phyloP scores from a whole-genome alignment of 2,888 invertebrate species.

The Fragum fragum region DNA sequence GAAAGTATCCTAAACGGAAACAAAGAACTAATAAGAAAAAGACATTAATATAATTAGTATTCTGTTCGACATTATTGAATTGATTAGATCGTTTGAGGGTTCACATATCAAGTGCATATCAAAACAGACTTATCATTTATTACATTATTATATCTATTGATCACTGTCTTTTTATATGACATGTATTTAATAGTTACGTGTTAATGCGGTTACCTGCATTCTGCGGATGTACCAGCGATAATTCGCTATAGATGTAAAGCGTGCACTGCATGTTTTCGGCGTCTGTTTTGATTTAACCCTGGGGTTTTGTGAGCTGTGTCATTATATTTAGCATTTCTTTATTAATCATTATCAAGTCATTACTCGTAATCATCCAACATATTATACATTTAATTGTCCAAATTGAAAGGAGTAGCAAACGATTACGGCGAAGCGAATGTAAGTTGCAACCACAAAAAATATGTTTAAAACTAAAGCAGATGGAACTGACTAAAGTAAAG shows the following conservation, averaged over 20 bases:
- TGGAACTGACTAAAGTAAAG: too few relatives aligned
- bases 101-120: not conserved
- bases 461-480: too few relatives aligned
- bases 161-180: not conserved
- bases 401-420: too few relatives aligned
- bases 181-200: too few relatives aligned
- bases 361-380: too few relatives aligned
- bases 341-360: not conserved
- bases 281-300: conserved; percentile 9
- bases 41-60: not conserved
- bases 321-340: not conserved
- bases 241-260: not conserved
- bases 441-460: too few relatives aligned
- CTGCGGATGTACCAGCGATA: not conserved
- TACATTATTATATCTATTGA: not conserved
- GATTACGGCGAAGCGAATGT: too few relatives aligned
- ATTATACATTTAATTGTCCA: too few relatives aligned
- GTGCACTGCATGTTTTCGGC: not conserved
- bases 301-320: not conserved
- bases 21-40: not conserved
- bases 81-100: not conserved
- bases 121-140: not conserved
- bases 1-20: too few relatives aligned
- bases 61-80: not conserved
- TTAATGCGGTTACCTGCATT: not conserved